These are phyloP conservation scores for Thereva nobilitata DNA, from an alignment of 2,888 invertebrate species.

Conservation along the genomic window DNA sequence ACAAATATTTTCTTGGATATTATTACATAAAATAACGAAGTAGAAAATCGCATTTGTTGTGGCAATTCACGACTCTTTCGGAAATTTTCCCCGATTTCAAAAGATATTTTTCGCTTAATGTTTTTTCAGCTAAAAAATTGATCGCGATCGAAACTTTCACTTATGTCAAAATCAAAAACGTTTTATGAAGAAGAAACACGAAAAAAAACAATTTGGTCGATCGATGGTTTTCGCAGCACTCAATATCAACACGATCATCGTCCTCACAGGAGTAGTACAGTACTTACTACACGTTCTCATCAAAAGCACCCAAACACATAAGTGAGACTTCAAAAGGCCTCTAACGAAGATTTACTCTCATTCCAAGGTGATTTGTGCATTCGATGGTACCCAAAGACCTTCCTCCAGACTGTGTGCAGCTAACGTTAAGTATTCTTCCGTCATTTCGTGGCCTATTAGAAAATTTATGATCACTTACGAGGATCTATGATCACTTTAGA, in stretches of 20 bases:
- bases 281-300: conserved; percentile 18
- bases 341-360: conserved; percentile 37
- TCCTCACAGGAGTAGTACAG: no score
- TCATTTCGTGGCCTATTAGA: conserved; percentile 41
- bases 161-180: conserved; percentile 30
- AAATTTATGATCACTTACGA: conserved; percentile 40
- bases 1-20: not conserved
- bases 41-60: conserved; percentile 20
- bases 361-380: conserved; percentile 41
- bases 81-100: conserved; percentile 20
- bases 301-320: conserved; percentile 9
- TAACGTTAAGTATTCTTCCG: conserved; percentile 36
- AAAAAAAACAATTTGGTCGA: no score
- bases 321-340: conserved; percentile 32
- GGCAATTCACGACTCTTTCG: conserved; percentile 32
- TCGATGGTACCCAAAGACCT: conserved; percentile 27
- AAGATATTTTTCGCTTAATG: conserved; percentile 23
- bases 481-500: conserved; percentile 37
- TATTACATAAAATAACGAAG: conserved; percentile 31
- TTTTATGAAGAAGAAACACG: not conserved
- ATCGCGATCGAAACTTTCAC: conserved; percentile 34
- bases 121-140: conserved; percentile 12
- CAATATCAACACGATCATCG: conserved; percentile 35
- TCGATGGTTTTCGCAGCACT: not conserved
- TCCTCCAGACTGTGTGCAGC: not conserved